phyloP scores from a whole-genome alignment of 2,113 vertebrate species.

The Gallinago paraguaiae region DNA sequence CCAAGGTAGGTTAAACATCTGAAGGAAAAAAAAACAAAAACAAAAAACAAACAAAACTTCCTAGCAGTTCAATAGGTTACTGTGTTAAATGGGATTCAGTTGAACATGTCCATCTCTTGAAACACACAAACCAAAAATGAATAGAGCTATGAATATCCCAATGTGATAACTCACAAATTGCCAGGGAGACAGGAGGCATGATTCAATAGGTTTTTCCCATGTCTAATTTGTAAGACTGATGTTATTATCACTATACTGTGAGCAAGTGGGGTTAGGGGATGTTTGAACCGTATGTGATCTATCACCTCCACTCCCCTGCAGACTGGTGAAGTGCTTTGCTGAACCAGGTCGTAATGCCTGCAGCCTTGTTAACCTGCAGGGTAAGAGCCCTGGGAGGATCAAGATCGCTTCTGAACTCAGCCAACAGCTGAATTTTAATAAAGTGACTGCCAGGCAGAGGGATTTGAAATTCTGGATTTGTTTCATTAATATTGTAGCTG shows the following conservation, averaged over 20 bases:
- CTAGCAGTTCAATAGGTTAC: not conserved
- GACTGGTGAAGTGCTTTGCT: not conserved
- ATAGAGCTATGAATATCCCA: not conserved
- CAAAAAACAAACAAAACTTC: accelerated
- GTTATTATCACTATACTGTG: not conserved
- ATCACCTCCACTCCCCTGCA: not conserved
- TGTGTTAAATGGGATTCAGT: not conserved
- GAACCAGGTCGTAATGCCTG: not conserved
- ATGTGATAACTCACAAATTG: not conserved
- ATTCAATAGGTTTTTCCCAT: not conserved
- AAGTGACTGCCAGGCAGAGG: not conserved
- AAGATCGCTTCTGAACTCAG: conserved; percentile 3
- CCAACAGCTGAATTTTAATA: conserved; percentile 10
- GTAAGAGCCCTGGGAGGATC: conserved; percentile 5
- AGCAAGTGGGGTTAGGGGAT: not conserved
- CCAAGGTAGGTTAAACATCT: not conserved
- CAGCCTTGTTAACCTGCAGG: not conserved
- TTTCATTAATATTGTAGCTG: conserved; percentile 15
- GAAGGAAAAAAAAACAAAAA: not conserved
- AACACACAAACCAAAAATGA: not conserved
- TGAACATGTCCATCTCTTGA: not conserved
- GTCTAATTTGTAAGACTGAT: conserved; percentile 13
- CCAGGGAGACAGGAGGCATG: not conserved
- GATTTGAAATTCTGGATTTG: not conserved
- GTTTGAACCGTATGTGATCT: not conserved